Evolutionary conservation across 1,140 invertebrate genomes (phyloP).

Genomic region (Drosophila jambulina): DNA sequence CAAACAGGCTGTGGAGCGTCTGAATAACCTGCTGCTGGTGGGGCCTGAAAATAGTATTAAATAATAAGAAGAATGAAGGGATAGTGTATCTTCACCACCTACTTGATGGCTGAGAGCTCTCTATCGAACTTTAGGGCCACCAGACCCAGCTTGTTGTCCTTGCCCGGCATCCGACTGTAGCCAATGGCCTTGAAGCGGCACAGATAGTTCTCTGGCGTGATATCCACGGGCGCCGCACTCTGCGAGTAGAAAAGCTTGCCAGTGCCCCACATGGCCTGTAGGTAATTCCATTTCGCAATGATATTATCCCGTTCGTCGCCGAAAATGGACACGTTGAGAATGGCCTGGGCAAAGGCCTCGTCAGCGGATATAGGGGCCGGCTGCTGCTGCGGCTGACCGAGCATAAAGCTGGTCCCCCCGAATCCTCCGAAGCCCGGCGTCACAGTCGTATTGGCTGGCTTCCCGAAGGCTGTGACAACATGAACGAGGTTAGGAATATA

Average conservation of each 20-base stretch:
- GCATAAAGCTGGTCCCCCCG: slow-evolving; percentile 85
- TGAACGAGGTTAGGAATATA: slow-evolving; percentile 24
- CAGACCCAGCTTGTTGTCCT: slow-evolving; percentile 94
- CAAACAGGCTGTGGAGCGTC: slow-evolving; percentile 89
- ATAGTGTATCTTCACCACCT: background rate
- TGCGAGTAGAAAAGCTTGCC: slow-evolving; percentile 92
- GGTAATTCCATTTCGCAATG: slow-evolving; percentile 96
- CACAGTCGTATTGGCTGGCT: slow-evolving; percentile 69
- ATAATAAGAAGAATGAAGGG: background rate
- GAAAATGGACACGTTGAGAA: slow-evolving; percentile 94
- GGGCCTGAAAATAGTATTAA: slow-evolving; percentile 80
- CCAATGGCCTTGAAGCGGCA: slow-evolving; percentile 97
- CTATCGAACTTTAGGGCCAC: slow-evolving; percentile 94
- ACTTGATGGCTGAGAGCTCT: slow-evolving; percentile 74
- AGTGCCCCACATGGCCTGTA: slow-evolving; percentile 96
- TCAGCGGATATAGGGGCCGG: slow-evolving; percentile 87
- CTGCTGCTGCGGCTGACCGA: slow-evolving; percentile 86
- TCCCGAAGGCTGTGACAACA: slow-evolving; percentile 66
- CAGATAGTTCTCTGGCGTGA: slow-evolving; percentile 95
- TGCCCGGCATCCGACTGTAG: slow-evolving; percentile 93
- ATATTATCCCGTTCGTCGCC: slow-evolving; percentile 96
- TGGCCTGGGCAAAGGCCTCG: slow-evolving; percentile 91
- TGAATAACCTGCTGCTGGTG: slow-evolving; percentile 91
- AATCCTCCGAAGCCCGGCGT: slow-evolving; percentile 86
- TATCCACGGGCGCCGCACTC: slow-evolving; percentile 90